Evolutionary conservation across 2,888 invertebrate species (phyloP).

Genomic region (Idaea dimidiata): DNA sequence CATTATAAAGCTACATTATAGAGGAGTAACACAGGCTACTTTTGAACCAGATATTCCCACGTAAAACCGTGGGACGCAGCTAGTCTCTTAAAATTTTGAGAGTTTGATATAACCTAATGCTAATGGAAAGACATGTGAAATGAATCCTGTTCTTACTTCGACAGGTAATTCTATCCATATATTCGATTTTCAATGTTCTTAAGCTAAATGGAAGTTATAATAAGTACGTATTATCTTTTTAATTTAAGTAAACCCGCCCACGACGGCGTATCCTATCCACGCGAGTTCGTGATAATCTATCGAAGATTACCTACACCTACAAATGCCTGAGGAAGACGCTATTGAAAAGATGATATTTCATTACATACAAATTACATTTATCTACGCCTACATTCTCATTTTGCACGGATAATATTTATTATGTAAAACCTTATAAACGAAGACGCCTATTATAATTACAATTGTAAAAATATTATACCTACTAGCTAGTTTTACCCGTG

Average conservation of each 20-base stretch:
- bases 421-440: neutral
- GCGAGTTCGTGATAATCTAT: slow-evolving; percentile 39
- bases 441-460: neutral
- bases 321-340: slow-evolving; percentile 31
- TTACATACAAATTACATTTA: slow-evolving; percentile 34
- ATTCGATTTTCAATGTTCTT: neutral
- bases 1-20: too few relatives aligned
- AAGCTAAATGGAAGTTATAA: neutral
- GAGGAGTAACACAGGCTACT: too few relatives aligned
- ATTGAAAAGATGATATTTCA: slow-evolving; percentile 37
- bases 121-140: too few relatives aligned
- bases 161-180: too few relatives aligned
- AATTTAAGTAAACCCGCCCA: slow-evolving; percentile 30
- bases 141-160: too few relatives aligned
- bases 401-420: neutral
- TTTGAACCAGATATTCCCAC: too few relatives aligned
- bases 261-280: slow-evolving; percentile 17
- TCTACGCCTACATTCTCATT: slow-evolving; percentile 29
- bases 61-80: too few relatives aligned
- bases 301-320: slow-evolving; percentile 30
- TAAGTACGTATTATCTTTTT: neutral
- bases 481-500: too few relatives aligned
- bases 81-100: too few relatives aligned
- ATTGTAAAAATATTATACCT: neutral
- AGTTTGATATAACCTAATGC: too few relatives aligned